Evolutionary conservation across 37 sponge, comb jelly and placozoan genomes (phyloP).

Genomic region (Aplysina aerophoba): DNA sequence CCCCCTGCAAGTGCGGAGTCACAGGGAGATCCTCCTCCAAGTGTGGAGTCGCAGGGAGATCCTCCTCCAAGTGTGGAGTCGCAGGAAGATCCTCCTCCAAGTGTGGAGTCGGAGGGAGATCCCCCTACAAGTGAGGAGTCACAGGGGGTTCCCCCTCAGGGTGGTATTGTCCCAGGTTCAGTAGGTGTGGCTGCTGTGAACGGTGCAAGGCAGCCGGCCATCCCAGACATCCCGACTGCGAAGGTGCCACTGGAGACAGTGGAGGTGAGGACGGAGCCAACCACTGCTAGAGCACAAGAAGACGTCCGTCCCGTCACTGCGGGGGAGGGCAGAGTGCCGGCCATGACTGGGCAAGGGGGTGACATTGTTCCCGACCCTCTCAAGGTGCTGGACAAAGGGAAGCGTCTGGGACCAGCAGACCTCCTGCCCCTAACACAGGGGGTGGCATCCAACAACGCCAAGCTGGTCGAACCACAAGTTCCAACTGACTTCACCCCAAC

Average conservation of each 20-base stretch:
- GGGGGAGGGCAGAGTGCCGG: neutral
- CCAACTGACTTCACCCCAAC: slow-evolving; percentile 80
- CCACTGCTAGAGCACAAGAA: neutral
- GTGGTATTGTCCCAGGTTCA: neutral
- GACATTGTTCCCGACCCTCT: neutral
- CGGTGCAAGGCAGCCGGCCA: neutral
- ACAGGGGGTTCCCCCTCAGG: neutral
- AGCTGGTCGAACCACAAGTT: slow-evolving; percentile 60
- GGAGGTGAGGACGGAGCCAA: neutral
- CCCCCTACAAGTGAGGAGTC: neutral
- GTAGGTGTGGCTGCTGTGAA: neutral
- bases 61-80: neutral
- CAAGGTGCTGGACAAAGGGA: slow-evolving; percentile 17
- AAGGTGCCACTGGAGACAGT: neutral
- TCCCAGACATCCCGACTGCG: neutral
- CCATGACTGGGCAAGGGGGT: neutral
- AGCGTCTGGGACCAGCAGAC: slow-evolving; percentile 4
- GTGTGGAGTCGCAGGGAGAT: neutral
- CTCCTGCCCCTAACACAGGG: slow-evolving; percentile 58
- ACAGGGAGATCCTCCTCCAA: neutral
- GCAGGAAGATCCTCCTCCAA: too few species aligned
- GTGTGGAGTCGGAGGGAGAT: neutral
- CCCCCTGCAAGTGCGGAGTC: neutral
- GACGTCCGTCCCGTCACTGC: neutral
- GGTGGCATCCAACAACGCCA: slow-evolving; percentile 51